Evolutionary conservation across 2,113 vertebrate genomes (phyloP).

Genomic region (Dolichotis patagonum): DNA sequence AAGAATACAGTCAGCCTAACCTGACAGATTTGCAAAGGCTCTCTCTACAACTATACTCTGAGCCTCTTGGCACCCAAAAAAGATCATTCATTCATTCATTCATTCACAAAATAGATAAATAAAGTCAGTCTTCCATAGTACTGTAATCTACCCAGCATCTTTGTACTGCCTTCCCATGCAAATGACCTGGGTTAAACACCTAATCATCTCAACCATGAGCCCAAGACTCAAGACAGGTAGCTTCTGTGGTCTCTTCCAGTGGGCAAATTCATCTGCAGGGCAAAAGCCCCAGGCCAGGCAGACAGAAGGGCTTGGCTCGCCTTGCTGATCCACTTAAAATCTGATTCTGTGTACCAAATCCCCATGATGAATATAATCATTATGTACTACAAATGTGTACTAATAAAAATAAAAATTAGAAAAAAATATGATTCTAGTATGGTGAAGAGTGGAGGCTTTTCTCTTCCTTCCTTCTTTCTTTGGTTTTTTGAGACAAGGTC

Average conservation of each 20-base stretch:
- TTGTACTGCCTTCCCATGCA: background rate
- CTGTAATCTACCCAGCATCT: background rate
- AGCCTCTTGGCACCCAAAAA: constrained; percentile 9
- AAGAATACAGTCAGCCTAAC: background rate
- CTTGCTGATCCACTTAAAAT: background rate
- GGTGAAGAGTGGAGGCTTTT: background rate
- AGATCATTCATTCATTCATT: constrained; percentile 21
- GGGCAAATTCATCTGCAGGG: background rate
- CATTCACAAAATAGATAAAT: background rate
- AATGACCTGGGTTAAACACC: constrained; percentile 33
- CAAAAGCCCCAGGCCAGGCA: background rate
- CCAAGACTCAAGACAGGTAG: background rate
- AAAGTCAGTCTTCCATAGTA: background rate
- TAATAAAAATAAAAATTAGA: background rate
- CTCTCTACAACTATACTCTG: background rate
- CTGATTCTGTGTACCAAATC: background rate
- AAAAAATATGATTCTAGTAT: background rate
- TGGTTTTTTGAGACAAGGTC: background rate
- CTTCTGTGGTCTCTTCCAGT: background rate
- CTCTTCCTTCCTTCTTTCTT: background rate
- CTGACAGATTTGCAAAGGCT: constrained; percentile 8
- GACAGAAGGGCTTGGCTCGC: background rate
- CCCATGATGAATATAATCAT: background rate
- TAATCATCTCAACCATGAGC: background rate
- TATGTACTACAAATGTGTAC: background rate